Conservation (phyloP, 2,113 vertebrate species). For the Zosterops borbonicus region DNA sequence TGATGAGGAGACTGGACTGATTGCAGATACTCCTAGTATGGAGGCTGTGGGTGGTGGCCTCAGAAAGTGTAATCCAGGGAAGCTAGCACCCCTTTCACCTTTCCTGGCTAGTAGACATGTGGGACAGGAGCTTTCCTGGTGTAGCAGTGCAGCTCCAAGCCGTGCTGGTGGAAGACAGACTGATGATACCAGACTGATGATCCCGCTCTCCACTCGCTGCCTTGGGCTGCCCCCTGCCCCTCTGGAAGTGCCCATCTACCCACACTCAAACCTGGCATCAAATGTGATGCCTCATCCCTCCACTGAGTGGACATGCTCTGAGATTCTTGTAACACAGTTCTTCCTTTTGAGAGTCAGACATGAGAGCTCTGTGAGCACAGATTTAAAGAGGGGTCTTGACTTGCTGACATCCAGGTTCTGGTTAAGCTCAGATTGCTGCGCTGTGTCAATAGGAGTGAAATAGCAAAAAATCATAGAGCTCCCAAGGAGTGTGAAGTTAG, state of each 20-base stretch:
- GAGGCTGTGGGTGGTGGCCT: background rate
- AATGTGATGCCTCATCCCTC: background rate
- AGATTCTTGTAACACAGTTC: background rate
- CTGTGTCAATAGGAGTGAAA: background rate
- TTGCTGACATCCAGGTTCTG: background rate
- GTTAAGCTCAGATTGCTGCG: background rate
- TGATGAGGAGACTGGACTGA: background rate
- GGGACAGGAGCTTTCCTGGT: too few relatives aligned
- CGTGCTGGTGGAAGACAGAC: rapidly evolving
- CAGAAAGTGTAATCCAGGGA: background rate
- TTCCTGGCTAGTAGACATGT: background rate
- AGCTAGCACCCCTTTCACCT: background rate
- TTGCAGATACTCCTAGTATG: background rate
- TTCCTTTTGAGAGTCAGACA: background rate
- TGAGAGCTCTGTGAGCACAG: background rate
- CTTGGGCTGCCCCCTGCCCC: background rate
- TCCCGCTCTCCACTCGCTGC: rapidly evolving
- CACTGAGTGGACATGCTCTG: background rate
- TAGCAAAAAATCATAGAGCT: background rate
- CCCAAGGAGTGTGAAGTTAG: background rate
- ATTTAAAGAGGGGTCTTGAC: background rate
- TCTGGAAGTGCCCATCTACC: rapidly evolving
- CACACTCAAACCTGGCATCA: background rate
- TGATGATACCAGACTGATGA: rapidly evolving
- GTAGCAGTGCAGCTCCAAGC: background rate